Evolutionary conservation across 1,140 invertebrate genomes (phyloP), one percentile per base, ranked within the genome.

Genomic region (Cydia fagiglandana): DNA sequence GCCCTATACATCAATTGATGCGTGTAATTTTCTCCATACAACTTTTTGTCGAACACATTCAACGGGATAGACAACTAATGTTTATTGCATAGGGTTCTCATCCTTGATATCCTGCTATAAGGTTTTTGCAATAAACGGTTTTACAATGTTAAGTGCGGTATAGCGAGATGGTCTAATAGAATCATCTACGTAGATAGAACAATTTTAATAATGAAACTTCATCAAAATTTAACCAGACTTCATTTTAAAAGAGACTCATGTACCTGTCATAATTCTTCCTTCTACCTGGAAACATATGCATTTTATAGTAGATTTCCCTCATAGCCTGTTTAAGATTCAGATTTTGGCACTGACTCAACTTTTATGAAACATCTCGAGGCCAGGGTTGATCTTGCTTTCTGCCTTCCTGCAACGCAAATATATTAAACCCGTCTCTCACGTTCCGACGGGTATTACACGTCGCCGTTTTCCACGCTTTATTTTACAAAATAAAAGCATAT

Each of bases 21-120:
- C 78, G 81, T 83, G 84, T 84, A 86, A 87, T 89, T 90, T 82
- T 82, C 83, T 81, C 78, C 75, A 77, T 80, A 79, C 79, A 24
- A 85, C 75, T 87, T 88, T 88, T 88, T 88, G 80, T 83, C 73
- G 75, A 75, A 79, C 79, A 56, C 77, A 82, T 79, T 80, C 77
- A 81, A 85, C 81, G 83, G 77, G 47, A 61, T 61, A 61, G 53
- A 61, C 34, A 45, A 17, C 34, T 70, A 70, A 70, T 70, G 30
- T 70, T 70, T 41, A 70, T 70, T 70, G 66, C 66, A 70, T 70
- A 38, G 64, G 66, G 66, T 24, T 61, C 34, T 13, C 66, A 70
- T 70, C 38, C 34, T 38, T 70, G 66, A 70, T 70, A 70, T 38
- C 56, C 56, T 61, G 20, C 56, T 17, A 61, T 61, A 20, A 24